phyloP scores from a whole-genome alignment of 2,113 vertebrate genomes.

The Shinisaurus crocodilurus region DNA sequence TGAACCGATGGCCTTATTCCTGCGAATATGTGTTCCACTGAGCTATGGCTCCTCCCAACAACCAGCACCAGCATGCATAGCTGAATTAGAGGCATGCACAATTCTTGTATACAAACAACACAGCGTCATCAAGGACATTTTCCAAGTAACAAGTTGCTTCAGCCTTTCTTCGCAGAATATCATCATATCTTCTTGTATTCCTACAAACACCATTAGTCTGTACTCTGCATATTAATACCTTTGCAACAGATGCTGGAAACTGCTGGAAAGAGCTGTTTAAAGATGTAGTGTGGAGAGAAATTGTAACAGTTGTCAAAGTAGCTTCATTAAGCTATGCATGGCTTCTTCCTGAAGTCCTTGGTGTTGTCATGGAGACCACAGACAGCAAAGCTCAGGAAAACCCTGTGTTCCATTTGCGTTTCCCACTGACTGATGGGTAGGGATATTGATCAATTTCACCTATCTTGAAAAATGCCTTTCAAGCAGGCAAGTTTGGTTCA shows the following conservation, averaged over 20 bases:
- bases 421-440: background rate
- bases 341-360: constrained; percentile 11
- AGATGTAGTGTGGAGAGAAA: constrained; percentile 11
- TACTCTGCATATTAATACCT: background rate
- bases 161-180: background rate
- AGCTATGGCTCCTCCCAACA: background rate
- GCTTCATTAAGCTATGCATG: constrained; percentile 11
- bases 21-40: background rate
- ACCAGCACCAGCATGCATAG: background rate
- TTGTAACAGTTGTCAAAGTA: constrained; percentile 14
- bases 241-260: constrained; percentile 3
- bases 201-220: background rate
- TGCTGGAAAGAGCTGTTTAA: constrained; percentile 1
- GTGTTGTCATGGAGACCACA: constrained; percentile 5
- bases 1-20: background rate
- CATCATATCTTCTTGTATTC: background rate
- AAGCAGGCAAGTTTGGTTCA: background rate
- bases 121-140: background rate
- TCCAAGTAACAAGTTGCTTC: background rate
- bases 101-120: background rate
- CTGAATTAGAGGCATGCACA: background rate
- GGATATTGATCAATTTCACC: background rate
- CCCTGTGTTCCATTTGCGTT: background rate
- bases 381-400: background rate
- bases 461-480: constrained; percentile 1